These are phyloP conservation scores for Zaprionus ornatus DNA, from an alignment of 1,140 invertebrate species.

Conservation along the genomic window DNA sequence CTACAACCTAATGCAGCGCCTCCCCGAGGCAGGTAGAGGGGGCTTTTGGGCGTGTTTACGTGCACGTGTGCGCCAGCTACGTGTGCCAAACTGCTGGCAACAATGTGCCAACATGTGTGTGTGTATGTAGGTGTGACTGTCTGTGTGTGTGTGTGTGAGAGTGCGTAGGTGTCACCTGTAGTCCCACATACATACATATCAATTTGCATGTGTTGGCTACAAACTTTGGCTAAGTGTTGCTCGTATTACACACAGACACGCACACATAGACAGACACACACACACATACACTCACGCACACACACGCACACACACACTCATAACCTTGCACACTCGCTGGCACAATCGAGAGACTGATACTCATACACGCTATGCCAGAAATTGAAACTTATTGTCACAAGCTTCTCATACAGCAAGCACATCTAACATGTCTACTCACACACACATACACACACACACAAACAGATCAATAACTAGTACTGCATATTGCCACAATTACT, in stretches of 20 bases:
- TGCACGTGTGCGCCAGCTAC: constrained; percentile 46
- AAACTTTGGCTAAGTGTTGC: constrained; percentile 82
- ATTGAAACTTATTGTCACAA: constrained; percentile 75
- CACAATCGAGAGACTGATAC: constrained; percentile 22
- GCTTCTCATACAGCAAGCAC: constrained; percentile 38
- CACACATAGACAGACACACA: constrained; percentile 15
- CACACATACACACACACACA: constrained; percentile 17
- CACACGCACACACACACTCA: constrained; percentile 25
- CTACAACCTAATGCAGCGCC: neutral
- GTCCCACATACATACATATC: constrained; percentile 72
- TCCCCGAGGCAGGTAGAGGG: neutral
- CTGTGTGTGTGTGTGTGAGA: constrained; percentile 34
- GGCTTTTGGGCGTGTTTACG: constrained; percentile 16
- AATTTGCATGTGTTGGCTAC: constrained; percentile 80
- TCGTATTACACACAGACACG: constrained; percentile 61
- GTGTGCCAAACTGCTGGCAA: constrained; percentile 67
- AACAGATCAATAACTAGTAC: constrained; percentile 48
- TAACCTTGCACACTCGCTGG: constrained; percentile 18
- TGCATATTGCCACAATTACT: constrained; percentile 53
- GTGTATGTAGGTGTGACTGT: constrained; percentile 37
- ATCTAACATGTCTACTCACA: constrained; percentile 6
- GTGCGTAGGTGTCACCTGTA: constrained; percentile 46
- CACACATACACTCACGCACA: constrained; percentile 14
- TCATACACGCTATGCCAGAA: constrained; percentile 35
- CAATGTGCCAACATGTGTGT: constrained; percentile 54